Evolutionary conservation across 2,888 invertebrate genomes (phyloP).

Genomic region (Gnatocerus cornutus): DNA sequence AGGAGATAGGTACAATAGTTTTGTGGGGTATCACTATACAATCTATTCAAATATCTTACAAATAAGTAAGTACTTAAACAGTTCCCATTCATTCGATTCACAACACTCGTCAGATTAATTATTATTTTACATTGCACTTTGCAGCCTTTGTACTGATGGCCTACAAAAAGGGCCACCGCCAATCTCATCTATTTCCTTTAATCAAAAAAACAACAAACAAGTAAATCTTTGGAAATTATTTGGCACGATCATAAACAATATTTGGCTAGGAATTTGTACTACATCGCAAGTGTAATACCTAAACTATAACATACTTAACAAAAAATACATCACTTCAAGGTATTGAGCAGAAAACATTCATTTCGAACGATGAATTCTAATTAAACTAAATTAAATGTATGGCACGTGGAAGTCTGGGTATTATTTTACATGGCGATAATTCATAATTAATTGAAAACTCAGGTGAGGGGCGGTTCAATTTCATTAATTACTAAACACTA

Average conservation of each 20-base stretch:
- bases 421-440: conserved; percentile 49
- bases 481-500: conserved; percentile 49
- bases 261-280: conserved; percentile 52
- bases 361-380: conserved; percentile 51
- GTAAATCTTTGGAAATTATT: conserved; percentile 61
- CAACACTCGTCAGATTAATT: conserved; percentile 43
- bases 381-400: conserved; percentile 49
- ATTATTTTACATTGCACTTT: conserved; percentile 68
- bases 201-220: conserved; percentile 51
- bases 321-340: conserved; percentile 51
- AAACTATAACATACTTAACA: conserved; percentile 27
- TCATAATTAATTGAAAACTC: conserved; percentile 51
- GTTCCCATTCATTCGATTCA: conserved; percentile 48
- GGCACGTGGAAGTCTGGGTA: conserved; percentile 51
- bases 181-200: conserved; percentile 56
- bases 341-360: conserved; percentile 55
- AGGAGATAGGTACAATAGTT: conserved; percentile 61
- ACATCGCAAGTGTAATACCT: conserved; percentile 19
- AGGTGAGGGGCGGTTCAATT: conserved; percentile 42
- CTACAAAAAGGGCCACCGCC: conserved; percentile 60
- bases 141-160: conserved; percentile 65
- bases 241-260: conserved; percentile 56
- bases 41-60: conserved; percentile 64
- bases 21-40: conserved; percentile 63
- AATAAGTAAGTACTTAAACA: conserved; percentile 52